These are phyloP conservation scores for Jaculus jaculus DNA, from an alignment of 2,113 vertebrate genomes.

Conservation along the genomic window DNA sequence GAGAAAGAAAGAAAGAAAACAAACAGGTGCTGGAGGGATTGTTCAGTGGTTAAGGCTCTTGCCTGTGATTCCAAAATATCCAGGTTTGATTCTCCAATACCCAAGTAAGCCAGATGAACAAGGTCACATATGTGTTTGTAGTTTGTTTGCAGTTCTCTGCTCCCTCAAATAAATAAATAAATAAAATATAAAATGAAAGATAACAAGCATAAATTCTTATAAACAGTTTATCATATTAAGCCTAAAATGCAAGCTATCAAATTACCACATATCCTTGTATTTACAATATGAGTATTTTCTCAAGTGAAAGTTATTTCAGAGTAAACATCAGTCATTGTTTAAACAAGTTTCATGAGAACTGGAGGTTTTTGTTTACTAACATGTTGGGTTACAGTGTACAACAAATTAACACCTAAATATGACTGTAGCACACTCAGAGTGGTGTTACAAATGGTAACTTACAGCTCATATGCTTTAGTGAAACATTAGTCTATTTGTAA, in stretches of 20 bases:
- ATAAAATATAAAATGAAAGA: not conserved
- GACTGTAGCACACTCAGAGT: not conserved
- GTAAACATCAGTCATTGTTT: not conserved
- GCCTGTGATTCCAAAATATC: too few species aligned
- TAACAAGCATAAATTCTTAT: not conserved
- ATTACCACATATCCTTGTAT: not conserved
- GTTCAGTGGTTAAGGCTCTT: too few species aligned
- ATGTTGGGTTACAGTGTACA: not conserved
- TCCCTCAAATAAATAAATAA: too few species aligned
- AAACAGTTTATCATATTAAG: not conserved
- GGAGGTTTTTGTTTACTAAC: not conserved
- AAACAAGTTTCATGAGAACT: not conserved
- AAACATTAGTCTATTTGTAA: not conserved
- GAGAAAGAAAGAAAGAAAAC: constrained; percentile 10
- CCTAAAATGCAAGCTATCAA: not conserved
- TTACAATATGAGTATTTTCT: not conserved
- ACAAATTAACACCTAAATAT: not conserved
- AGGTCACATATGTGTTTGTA: too few species aligned
- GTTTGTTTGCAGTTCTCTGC: too few species aligned
- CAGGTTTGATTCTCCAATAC: too few species aligned
- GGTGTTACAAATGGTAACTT: not conserved
- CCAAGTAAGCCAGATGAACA: too few species aligned
- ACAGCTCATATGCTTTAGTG: not conserved
- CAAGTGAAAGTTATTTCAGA: constrained; percentile 3
- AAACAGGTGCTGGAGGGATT: too few species aligned